Percentiles rank a stretch among this genome's conserved stretches.
phyloP scores from a whole-genome alignment of 2,888 invertebrate genomes.

The Agrypnus murinus region DNA sequence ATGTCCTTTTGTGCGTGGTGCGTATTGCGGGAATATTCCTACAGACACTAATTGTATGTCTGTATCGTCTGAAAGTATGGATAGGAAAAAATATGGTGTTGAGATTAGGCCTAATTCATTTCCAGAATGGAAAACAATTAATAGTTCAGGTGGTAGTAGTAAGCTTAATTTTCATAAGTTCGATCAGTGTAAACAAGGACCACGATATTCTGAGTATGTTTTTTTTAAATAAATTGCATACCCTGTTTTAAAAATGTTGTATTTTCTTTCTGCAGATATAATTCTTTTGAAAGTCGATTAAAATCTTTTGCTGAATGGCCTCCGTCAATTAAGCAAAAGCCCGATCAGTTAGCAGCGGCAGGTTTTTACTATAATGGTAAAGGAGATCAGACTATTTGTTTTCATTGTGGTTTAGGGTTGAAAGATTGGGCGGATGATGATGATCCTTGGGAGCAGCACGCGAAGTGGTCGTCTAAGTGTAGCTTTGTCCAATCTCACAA shows the following conservation, averaged over 20 bases:
- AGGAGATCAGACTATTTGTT: slow-evolving; percentile 93
- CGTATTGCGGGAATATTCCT: not conserved
- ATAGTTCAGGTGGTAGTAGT: slow-evolving; percentile 45
- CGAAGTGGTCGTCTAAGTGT: slow-evolving; percentile 93
- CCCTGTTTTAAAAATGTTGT: not conserved
- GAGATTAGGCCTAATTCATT: slow-evolving; percentile 68
- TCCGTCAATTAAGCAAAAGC: slow-evolving; percentile 77
- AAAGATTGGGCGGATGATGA: slow-evolving; percentile 94
- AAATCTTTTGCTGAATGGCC: slow-evolving; percentile 88
- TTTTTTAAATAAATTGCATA: not conserved
- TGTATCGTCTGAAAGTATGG: not conserved
- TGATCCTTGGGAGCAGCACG: slow-evolving; percentile 96
- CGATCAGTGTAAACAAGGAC: slow-evolving; percentile 57
- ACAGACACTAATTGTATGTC: not conserved
- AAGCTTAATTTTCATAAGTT: slow-evolving; percentile 59
- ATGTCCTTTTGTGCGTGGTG: slow-evolving; percentile 77
- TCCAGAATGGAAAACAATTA: slow-evolving; percentile 60
- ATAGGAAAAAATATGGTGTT: slow-evolving; percentile 54
- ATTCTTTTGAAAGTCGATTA: slow-evolving; percentile 79
- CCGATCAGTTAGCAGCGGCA: slow-evolving; percentile 87
- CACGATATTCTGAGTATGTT: slow-evolving; percentile 77
- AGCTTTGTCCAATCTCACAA: slow-evolving; percentile 86
- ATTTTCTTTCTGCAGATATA: not conserved
- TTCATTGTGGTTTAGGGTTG: slow-evolving; percentile 93
- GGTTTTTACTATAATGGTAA: slow-evolving; percentile 94